phyloP scores from a whole-genome alignment of 1,140 invertebrate genomes.

The Aphis craccivora region DNA sequence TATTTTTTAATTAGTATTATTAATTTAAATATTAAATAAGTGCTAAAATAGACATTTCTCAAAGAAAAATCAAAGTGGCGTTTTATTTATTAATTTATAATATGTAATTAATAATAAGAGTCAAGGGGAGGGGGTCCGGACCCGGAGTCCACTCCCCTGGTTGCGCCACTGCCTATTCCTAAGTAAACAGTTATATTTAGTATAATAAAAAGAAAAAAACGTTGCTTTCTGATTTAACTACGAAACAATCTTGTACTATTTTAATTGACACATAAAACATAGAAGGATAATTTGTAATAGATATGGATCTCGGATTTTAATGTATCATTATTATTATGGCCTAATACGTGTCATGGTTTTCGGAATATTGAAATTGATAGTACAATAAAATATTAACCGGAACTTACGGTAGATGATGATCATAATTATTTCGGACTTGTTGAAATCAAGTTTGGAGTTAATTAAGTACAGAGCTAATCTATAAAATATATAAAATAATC shows the following conservation, averaged over 20 bases:
- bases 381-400: not conserved
- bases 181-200: not conserved
- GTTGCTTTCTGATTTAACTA: not conserved
- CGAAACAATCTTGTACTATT: not conserved
- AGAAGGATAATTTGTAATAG: not conserved
- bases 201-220: not conserved
- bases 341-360: not conserved
- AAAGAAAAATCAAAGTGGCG: too few species aligned
- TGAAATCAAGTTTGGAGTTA: not conserved
- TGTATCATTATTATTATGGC: not conserved
- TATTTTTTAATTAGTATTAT: too few species aligned
- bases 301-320: not conserved
- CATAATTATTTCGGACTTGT: not conserved
- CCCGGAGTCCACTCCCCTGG: too few species aligned
- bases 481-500: not conserved
- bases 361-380: not conserved
- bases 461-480: not conserved
- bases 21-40: too few species aligned
- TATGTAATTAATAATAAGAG: too few species aligned
- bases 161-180: not conserved
- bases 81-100: too few species aligned
- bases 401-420: not conserved
- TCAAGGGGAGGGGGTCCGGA: too few species aligned
- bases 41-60: too few species aligned
- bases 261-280: not conserved